Evolutionary conservation across 2,797 vertebrate genomes (phyloP).

Genomic region (Oreochromis mossambicus): DNA sequence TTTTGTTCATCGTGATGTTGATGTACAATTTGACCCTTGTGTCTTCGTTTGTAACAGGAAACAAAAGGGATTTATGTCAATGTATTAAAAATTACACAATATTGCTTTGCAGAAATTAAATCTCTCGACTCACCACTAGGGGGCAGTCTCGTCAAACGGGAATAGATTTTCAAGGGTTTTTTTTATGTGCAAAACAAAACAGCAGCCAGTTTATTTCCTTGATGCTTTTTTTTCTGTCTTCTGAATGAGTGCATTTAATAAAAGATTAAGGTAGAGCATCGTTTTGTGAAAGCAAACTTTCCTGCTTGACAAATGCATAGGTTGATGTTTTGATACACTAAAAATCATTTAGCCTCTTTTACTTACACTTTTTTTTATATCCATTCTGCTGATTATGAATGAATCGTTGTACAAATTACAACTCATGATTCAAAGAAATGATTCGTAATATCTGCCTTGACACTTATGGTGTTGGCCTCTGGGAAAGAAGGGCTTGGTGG

Average conservation of each 20-base stretch:
- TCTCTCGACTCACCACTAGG: conserved; percentile 50
- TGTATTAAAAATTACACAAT: conserved; percentile 6
- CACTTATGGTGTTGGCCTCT: background rate
- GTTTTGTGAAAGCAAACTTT: background rate
- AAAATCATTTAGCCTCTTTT: background rate
- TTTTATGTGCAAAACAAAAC: background rate
- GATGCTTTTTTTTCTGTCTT: background rate
- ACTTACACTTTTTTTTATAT: background rate
- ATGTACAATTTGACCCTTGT: conserved; percentile 12
- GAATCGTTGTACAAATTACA: background rate
- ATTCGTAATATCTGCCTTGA: conserved; percentile 22
- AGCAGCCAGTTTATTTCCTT: conserved; percentile 2
- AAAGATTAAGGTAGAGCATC: background rate
- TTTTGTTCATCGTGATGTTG: conserved; percentile 1
- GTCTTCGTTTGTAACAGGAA: conserved; percentile 26
- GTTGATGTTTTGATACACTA: background rate
- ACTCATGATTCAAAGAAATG: conserved; percentile 9
- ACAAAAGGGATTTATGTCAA: conserved; percentile 21
- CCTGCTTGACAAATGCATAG: background rate
- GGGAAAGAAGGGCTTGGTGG: conserved; percentile 10
- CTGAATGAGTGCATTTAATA: background rate
- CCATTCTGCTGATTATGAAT: background rate
- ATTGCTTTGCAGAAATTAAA: background rate
- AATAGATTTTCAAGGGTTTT: background rate
- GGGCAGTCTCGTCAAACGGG: conserved; percentile 62